Evolutionary conservation across 2,888 invertebrate species (phyloP).

Genomic region (Asteroscopus sphinx): DNA sequence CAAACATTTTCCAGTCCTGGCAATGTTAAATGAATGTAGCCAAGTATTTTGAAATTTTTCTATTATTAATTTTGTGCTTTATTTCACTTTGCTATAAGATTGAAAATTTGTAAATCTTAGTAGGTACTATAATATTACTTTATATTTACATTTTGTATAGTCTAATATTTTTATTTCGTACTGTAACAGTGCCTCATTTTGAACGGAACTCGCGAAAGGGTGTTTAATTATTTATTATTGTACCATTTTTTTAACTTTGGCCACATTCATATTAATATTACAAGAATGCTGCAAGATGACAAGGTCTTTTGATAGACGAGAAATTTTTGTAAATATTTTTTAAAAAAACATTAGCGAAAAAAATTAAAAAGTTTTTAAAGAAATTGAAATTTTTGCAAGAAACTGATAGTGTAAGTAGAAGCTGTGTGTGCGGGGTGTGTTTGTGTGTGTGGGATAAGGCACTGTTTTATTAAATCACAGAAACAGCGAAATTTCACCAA

Average conservation of each 20-base stretch:
- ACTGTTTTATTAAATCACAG: constrained; percentile 7
- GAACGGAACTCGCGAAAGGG: neutral
- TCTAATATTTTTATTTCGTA: constrained; percentile 27
- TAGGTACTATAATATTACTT: constrained; percentile 23
- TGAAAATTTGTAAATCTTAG: constrained; percentile 41
- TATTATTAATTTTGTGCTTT: constrained; percentile 50
- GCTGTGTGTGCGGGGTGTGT: constrained; percentile 51
- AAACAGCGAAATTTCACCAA: constrained; percentile 1
- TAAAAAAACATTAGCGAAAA: constrained; percentile 62
- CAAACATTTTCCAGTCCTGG: constrained; percentile 48
- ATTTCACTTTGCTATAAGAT: constrained; percentile 32
- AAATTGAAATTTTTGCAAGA: constrained; percentile 69
- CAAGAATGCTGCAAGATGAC: constrained; percentile 47
- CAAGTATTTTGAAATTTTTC: constrained; percentile 37
- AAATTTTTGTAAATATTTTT: constrained; percentile 82
- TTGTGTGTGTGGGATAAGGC: constrained; percentile 42
- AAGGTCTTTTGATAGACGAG: constrained; percentile 47
- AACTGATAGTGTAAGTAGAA: constrained; percentile 68
- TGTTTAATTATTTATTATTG: neutral
- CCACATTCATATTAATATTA: constrained; percentile 57
- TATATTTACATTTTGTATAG: constrained; percentile 28
- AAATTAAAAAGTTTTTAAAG: constrained; percentile 67
- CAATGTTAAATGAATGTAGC: constrained; percentile 57
- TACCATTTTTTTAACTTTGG: constrained; percentile 35
- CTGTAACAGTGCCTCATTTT: constrained; percentile 9